Evolutionary conservation across 2,113 vertebrate genomes (phyloP), one percentile per base, ranked within the genome.

Genomic region (Chunga burmeisteri): DNA sequence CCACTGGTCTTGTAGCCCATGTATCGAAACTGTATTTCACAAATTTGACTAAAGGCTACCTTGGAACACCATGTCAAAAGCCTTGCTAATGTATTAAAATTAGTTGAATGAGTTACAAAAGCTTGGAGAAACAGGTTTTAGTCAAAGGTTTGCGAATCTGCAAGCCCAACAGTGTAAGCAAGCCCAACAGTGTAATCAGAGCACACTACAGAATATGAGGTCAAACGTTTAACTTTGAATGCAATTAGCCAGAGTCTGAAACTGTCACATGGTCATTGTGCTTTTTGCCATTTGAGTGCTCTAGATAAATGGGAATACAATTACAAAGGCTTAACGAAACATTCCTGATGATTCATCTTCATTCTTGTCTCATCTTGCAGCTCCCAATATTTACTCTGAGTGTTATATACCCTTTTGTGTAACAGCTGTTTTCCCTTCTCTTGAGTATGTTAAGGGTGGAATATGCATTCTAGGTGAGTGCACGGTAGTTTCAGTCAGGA

Each of bases 301-400:
- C 67, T 47, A 59, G 42, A 81, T 77, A 93, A 94, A 85, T 52
- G 50, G 59, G 27, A 96, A 86, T 90, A 74, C 17, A 73, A 20
- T 63, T 92, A 58, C 88, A 94, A 90, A 90, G 79, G 62, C 87
- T 93, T 50, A 86, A 20, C 34, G 61, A 66, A 92, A 63, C 80
- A 86, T 90, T 93, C 67, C 79, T 53, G 34, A 47, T 95, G 88
- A 93, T 93, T 96, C 82, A 93, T 88, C 63, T 92, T 92, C 32
- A 32, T 66, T 78, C 90, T 83, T 77, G 90, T 90, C 79, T 90
- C 74, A 74, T 95, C 94, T 70, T 94, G 95, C 68, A 88, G 71
- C 63, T 93, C 73, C 70, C 44, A 81, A 2, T 93, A 91, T 86
- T 94, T 90, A 73, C 32, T 71, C 65, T 73, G 55, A 74, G 16